phyloP scores from a whole-genome alignment of 2,888 invertebrate species.

The Apotomis betuletana region DNA sequence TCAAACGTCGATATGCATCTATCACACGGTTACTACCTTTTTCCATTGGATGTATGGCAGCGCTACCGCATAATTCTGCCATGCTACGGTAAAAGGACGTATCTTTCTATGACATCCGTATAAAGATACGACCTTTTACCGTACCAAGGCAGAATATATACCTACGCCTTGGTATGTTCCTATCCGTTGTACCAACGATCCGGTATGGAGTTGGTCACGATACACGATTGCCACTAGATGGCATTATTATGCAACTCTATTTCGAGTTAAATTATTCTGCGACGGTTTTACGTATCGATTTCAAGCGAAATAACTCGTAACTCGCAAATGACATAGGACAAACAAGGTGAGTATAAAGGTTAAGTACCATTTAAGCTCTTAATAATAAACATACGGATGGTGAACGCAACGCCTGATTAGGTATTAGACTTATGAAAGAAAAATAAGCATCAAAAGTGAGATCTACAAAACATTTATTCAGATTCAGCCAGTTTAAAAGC shows the following conservation, averaged over 20 bases:
- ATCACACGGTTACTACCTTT: neutral
- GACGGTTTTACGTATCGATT: neutral
- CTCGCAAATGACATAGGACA: neutral
- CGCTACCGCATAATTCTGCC: neutral
- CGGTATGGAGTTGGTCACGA: neutral
- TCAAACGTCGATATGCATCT: no score
- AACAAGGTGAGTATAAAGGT: no score
- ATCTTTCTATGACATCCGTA: no score
- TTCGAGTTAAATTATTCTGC: neutral
- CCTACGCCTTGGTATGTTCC: neutral
- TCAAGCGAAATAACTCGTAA: neutral
- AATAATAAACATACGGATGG: neutral
- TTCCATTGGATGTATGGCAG: neutral
- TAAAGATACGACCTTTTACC: no score
- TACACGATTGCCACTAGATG: neutral
- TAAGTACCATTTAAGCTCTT: no score
- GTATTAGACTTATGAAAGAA: neutral
- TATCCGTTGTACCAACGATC: neutral
- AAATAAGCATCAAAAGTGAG: no score
- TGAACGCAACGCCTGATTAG: neutral
- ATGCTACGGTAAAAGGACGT: no score
- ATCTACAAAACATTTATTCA: no score
- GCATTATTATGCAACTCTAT: neutral
- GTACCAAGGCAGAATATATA: neutral
- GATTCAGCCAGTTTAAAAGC: constrained; percentile 19